Percentiles rank a stretch among this genome's conserved stretches.
These are phyloP conservation scores for Crypturellus undulatus DNA, from an alignment of 2,113 vertebrate species.

Conservation along the genomic window DNA sequence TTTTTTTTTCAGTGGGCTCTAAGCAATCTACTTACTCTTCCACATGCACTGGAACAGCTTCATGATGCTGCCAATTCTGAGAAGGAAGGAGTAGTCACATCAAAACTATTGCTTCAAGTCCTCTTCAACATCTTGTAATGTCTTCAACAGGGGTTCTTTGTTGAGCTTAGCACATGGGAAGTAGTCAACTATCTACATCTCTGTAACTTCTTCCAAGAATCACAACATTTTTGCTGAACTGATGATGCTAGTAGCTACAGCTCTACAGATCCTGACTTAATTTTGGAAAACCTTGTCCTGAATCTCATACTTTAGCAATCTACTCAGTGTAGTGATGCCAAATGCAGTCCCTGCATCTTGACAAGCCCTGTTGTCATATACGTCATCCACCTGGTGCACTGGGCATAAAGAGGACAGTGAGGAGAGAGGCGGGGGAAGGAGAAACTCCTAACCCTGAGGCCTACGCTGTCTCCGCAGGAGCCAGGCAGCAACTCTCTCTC, in stretches of 20 bases:
- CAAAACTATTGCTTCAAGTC: not conserved
- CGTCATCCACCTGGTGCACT: not conserved
- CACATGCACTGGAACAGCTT: not conserved
- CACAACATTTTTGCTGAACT: not conserved
- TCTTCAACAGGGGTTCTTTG: not conserved
- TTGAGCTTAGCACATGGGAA: not conserved
- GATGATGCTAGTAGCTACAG: not conserved
- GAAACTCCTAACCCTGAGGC: not conserved
- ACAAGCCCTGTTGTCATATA: not conserved
- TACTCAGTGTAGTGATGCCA: not conserved
- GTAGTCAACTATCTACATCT: not conserved
- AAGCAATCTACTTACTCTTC: not conserved
- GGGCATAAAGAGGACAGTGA: not conserved
- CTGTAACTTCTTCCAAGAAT: not conserved
- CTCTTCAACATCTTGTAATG: not conserved
- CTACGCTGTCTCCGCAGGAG: too few relatives aligned
- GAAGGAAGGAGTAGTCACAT: not conserved
- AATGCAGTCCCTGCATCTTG: not conserved
- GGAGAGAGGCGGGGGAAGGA: not conserved
- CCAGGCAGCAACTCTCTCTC: too few relatives aligned
- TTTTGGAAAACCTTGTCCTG: not conserved
- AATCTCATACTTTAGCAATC: not conserved
- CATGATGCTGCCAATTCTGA: not conserved
- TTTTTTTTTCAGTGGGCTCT: not conserved
- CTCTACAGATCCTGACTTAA: not conserved